These are phyloP conservation scores for Pogona vitticeps DNA, from an alignment of 2,113 vertebrate species.

Conservation along the genomic window DNA sequence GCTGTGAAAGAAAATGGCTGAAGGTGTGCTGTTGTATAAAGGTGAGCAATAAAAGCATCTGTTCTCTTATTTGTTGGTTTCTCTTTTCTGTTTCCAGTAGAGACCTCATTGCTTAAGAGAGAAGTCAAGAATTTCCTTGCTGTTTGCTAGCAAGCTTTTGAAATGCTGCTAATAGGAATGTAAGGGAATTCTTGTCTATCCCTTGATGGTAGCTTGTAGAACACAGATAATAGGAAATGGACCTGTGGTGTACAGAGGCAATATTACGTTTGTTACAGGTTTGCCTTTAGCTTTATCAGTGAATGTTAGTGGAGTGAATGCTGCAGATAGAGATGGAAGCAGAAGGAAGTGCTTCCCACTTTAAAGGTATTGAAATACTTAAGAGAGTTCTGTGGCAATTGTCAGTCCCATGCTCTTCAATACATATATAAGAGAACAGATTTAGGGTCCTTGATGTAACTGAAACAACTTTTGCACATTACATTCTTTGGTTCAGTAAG, in stretches of 20 bases:
- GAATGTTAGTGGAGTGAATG: no score
- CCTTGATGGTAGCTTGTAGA: neutral
- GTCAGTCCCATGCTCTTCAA: neutral
- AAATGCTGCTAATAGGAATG: neutral
- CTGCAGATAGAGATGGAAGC: neutral
- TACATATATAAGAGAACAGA: neutral
- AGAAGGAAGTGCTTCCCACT: neutral
- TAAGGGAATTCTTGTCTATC: neutral
- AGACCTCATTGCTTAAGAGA: conserved; percentile 13
- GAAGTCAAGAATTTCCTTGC: neutral
- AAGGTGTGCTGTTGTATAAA: conserved; percentile 86
- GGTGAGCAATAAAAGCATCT: conserved; percentile 90
- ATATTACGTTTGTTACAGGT: neutral
- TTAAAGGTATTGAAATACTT: neutral
- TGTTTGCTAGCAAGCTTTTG: neutral
- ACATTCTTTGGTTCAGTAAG: neutral
- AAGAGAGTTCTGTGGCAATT: neutral
- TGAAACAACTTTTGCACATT: neutral
- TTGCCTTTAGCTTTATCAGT: neutral
- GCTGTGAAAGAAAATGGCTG: conserved; percentile 87
- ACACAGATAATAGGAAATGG: neutral
- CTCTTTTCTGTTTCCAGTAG: conserved; percentile 48
- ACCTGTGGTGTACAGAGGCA: neutral
- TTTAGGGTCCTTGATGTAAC: no score
- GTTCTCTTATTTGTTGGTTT: conserved; percentile 68